Base-by-base conservation (phyloP, 2,888 invertebrate species). In the Frankliniella intonsa region DNA sequence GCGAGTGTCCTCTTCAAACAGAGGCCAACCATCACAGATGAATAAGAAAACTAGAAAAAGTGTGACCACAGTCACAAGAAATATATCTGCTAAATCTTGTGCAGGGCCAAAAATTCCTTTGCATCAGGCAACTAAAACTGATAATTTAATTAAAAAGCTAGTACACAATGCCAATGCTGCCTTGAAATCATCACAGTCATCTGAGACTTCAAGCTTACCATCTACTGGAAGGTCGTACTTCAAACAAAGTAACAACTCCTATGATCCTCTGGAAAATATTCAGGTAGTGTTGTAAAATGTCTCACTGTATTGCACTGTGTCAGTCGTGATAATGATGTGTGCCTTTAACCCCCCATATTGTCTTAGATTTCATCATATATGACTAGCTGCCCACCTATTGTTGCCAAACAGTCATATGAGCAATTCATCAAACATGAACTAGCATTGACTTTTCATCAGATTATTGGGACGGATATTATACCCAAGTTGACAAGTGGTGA, bases 41-140 rank as follows among this genome's bases (percentile, higher is more conserved):
- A 76, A 76, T 12, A 76, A 22, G 10, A 76, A 76, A 12, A 0
- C 69, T 11, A 9, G 25, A 25, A 76, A 12, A 22, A 76, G 25
- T 76, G 69, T 76, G 9, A 76, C 69, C 10, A 76, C 69, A 1
- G 69, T 76, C 25, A 76, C 69, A 76, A 76, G 69, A 76, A 76
- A 76, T 25, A 12, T 76, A 2, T 12, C 22, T 25, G 22, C 69
- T 12, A 76, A 76, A 22, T 25, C 22, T 22, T n/a, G 22, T 8
- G 22, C 69, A 25, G 11, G 22, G 10, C 25, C 22, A 10, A 76
- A 76, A 76, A 12, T 76, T 9, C 69, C 69, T 25, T 14, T n/a
- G 8, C 25, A 22, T 22, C 69, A 25, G 25, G 69, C 25, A 25
- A 25, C 22, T 25, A 22, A 76, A 76, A 22, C 69, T 22, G 25